Percentiles rank a stretch among this genome's conserved stretches.
Conservation (phyloP, 1,140 invertebrate genomes). For the Akabosia matsudoensis region DNA sequence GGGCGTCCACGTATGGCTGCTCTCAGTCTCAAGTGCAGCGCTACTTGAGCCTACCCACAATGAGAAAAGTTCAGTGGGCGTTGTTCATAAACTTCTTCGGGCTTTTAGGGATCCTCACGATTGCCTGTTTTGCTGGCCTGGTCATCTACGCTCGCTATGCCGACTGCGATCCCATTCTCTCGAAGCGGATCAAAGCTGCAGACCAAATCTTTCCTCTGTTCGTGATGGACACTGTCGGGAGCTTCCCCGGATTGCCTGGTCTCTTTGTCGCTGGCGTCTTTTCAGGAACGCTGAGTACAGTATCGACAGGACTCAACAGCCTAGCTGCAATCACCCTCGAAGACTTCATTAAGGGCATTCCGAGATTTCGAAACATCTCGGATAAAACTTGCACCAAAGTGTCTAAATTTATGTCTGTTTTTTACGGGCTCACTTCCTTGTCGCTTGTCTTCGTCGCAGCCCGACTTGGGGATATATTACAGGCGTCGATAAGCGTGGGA, state of each 20-base stretch:
- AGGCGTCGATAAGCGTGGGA: constrained; percentile 72
- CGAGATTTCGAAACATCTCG: background rate
- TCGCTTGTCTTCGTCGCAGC: constrained; percentile 70
- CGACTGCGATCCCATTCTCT: constrained; percentile 2
- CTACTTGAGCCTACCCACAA: constrained; percentile 64
- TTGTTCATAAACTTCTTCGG: background rate
- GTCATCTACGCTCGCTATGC: constrained; percentile 60
- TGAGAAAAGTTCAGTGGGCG: constrained; percentile 56
- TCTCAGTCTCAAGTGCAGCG: constrained; percentile 87
- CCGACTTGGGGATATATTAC: constrained; percentile 66
- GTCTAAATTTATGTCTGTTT: constrained; percentile 62
- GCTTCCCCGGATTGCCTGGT: constrained; percentile 70
- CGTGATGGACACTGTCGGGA: constrained; percentile 69
- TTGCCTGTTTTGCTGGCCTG: constrained; percentile 70
- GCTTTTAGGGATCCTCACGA: constrained; percentile 62
- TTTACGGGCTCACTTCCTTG: constrained; percentile 67
- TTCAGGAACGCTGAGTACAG: constrained; percentile 77
- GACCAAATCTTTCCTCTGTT: constrained; percentile 63
- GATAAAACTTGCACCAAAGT: constrained; percentile 27
- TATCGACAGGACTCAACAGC: constrained; percentile 79
- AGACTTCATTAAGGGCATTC: constrained; percentile 64
- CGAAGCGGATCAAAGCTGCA: background rate
- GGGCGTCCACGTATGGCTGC: constrained; percentile 71
- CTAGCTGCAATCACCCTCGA: constrained; percentile 79
- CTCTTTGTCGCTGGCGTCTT: constrained; percentile 80